Conservation (phyloP, 2,797 vertebrate genomes). For the Atherinosoma microstoma region DNA sequence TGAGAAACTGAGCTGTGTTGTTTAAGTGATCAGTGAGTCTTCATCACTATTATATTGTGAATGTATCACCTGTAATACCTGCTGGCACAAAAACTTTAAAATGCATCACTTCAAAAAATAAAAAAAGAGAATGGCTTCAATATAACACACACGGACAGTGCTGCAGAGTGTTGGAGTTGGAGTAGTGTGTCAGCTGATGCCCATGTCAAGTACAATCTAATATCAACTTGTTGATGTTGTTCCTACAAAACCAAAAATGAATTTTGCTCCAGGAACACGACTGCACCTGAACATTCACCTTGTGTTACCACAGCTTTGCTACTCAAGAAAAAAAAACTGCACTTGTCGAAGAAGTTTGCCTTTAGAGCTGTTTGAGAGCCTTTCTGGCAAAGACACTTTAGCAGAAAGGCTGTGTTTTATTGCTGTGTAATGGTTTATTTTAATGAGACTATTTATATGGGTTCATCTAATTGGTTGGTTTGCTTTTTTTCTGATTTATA, state of each 20-base stretch:
- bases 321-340: neutral
- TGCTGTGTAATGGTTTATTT: neutral
- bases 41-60: slow-evolving; percentile 22
- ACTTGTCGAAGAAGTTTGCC: neutral
- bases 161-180: too few relatives aligned
- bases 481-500: neutral
- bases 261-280: neutral
- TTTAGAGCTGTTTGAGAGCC: neutral
- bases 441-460: neutral
- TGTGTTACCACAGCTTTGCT: neutral
- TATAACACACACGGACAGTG: neutral
- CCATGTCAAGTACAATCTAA: too few relatives aligned
- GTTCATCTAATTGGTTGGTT: neutral
- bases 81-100: neutral
- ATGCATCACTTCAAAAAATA: too few relatives aligned
- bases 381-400: neutral
- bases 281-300: neutral
- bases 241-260: neutral
- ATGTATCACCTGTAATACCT: slow-evolving; percentile 15
- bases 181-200: neutral
- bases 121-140: neutral
- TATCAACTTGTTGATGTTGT: neutral
- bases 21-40: slow-evolving; percentile 11
- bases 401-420: neutral
- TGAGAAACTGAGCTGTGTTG: slow-evolving; percentile 18